Evolutionary conservation across 2,113 vertebrate genomes (phyloP).

Genomic region (Stictonetta naevosa): DNA sequence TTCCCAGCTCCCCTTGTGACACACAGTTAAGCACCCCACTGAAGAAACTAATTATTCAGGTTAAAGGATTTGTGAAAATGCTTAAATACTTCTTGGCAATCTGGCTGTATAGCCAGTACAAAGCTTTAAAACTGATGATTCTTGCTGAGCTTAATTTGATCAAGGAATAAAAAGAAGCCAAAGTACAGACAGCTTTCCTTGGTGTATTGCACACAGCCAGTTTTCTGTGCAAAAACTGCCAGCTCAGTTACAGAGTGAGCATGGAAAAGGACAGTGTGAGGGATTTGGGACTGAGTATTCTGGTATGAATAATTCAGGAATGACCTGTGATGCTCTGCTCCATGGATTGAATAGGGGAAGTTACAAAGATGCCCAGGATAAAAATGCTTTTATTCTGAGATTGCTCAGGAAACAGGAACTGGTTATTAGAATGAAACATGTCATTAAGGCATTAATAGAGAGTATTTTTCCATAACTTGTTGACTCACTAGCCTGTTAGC

Average conservation of each 20-base stretch:
- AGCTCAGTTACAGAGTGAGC: not conserved
- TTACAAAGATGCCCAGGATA: not conserved
- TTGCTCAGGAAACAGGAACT: not conserved
- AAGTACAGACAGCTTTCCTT: not conserved
- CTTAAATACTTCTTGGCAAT: slow-evolving; percentile 1
- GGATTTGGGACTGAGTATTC: not conserved
- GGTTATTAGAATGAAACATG: not conserved
- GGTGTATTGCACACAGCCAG: not conserved
- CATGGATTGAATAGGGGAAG: not conserved
- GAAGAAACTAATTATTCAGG: not conserved
- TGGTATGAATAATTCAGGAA: not conserved
- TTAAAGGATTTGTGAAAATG: slow-evolving; percentile 32
- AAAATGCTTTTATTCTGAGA: not conserved
- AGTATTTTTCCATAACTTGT: not conserved
- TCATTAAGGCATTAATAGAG: not conserved
- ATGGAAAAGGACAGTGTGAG: not conserved
- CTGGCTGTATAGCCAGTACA: not conserved
- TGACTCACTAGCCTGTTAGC: not conserved
- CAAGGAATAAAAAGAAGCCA: not conserved
- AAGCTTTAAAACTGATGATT: not conserved
- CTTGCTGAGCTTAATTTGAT: not conserved
- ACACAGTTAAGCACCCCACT: not conserved
- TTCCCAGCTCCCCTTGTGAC: slow-evolving; percentile 25
- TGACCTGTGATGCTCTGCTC: not conserved
- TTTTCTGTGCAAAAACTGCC: not conserved